Evolutionary conservation across 2,888 invertebrate species (phyloP), one percentile per base, ranked within the genome.

Genomic region (Neria commutata): DNA sequence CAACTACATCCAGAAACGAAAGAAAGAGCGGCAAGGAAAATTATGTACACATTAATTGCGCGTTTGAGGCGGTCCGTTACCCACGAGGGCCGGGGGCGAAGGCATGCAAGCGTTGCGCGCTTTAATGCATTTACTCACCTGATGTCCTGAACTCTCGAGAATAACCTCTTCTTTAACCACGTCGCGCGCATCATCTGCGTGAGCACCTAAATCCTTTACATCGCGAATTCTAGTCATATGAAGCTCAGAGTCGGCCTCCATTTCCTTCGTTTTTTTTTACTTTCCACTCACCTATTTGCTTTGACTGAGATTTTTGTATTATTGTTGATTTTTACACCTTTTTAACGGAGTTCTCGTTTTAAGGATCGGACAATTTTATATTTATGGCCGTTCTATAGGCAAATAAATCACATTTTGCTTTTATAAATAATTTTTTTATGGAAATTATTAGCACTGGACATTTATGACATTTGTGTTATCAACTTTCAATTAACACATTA

Each of bases 121-220:
- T n/a, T n/a, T n/a, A n/a, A n/a, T n/a, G n/a, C n/a, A n/a, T n/a
- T n/a, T n/a, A 19, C 58, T 69, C 66, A 68, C 72, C 66, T 70
- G 71, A 46, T 62, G 62, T 55, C 68, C 70, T 57, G 74, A 65
- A 57, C 70, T 77, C 66, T 77, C 77, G 62, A 77, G 72, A 68
- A 77, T 75, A 55, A 77, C 76, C 70, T 77, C 77, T 71, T 77
- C 77, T 69, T 77, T 77, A 46, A 77, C 77, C 56, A 77, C 74
- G 65, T 76, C 76, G 61, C 76, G 76, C 66, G 75, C 73, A 57
- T 77, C 77, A 58, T 76, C 77, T 64, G 69, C 69, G 60, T 77
- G 69, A 60, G 70, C 71, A 63, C 72, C 69, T 64, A 76, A 69
- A 56, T 75, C 75, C 68, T 75, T 75, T 60, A 76, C 74, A 67